phyloP scores from a whole-genome alignment of 2,113 vertebrate species.

The Dasyurus viverrinus region DNA sequence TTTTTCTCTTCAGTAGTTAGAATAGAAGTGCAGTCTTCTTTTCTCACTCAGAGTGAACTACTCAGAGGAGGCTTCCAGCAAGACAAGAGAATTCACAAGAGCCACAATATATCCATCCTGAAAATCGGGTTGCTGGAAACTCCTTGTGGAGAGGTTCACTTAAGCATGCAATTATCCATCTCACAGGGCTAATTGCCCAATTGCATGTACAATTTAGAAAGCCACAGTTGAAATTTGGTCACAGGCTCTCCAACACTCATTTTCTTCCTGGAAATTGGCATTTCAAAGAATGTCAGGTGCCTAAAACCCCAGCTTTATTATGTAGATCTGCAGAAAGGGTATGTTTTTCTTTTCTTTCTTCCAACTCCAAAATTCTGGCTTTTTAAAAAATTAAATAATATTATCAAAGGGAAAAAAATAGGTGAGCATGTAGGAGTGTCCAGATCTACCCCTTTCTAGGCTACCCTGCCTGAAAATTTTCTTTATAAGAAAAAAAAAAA shows the following conservation, averaged over 20 bases:
- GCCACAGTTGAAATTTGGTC: conserved; percentile 74
- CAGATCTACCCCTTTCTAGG: not conserved
- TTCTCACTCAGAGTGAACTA: not conserved
- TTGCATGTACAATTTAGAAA: conserved; percentile 77
- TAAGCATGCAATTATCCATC: conserved; percentile 74
- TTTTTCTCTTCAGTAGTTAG: not conserved
- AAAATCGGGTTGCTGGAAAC: conserved; percentile 43
- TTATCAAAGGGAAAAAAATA: conserved; percentile 45
- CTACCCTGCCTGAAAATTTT: not conserved
- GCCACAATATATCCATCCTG: conserved; percentile 55
- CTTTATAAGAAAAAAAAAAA: not conserved
- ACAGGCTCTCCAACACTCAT: conserved; percentile 70
- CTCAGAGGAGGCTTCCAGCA: not conserved
- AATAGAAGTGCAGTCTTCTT: not conserved
- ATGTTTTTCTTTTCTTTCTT: conserved; percentile 36
- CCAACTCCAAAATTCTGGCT: conserved; percentile 43
- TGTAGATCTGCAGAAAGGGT: conserved; percentile 66
- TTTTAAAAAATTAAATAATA: conserved; percentile 51
- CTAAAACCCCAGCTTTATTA: conserved; percentile 65
- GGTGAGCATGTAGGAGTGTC: not conserved
- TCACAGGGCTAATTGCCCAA: conserved; percentile 76
- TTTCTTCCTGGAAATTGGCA: conserved; percentile 76
- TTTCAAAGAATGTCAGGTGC: conserved; percentile 77
- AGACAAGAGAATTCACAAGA: conserved; percentile 24
- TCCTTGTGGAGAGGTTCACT: conserved; percentile 66